These are phyloP conservation scores for Aurelia aurita DNA, from an alignment of 30 jellyfish, hydroid and myxozoan species.

Conservation along the genomic window DNA sequence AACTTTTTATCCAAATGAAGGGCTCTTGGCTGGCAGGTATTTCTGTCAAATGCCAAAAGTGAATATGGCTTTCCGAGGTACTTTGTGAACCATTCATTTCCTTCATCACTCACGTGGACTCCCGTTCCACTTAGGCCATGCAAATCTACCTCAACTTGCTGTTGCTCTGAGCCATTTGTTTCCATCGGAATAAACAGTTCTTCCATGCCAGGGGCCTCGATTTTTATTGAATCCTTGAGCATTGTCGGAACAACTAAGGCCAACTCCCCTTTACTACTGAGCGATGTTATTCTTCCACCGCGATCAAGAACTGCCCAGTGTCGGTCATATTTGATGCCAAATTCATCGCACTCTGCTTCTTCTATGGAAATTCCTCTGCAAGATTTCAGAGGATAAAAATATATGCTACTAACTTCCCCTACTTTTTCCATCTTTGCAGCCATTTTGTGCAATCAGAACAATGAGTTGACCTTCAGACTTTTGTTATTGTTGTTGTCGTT, in stretches of 20 bases:
- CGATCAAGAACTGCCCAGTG: slow-evolving; percentile 63
- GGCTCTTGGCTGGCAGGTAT: slow-evolving; percentile 50
- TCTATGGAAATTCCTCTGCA: slow-evolving; percentile 54
- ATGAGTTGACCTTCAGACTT: not conserved
- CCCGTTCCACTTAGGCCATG: slow-evolving; percentile 63
- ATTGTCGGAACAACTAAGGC: slow-evolving; percentile 32
- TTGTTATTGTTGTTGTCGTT: slow-evolving; percentile 1
- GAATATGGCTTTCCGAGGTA: slow-evolving; percentile 56
- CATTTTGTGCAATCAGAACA: not conserved
- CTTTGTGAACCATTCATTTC: slow-evolving; percentile 69
- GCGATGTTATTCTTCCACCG: slow-evolving; percentile 34
- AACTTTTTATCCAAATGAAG: slow-evolving; percentile 11
- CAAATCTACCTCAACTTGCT: slow-evolving; percentile 17
- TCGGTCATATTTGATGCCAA: slow-evolving; percentile 62
- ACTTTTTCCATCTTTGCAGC: slow-evolving; percentile 1
- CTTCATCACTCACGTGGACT: slow-evolving; percentile 57
- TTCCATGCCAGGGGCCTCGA: slow-evolving; percentile 69
- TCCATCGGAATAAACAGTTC: slow-evolving; percentile 11
- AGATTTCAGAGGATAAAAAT: slow-evolving; percentile 51
- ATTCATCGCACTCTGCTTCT: slow-evolving; percentile 55
- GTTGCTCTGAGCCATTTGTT: not conserved
- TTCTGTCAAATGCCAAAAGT: slow-evolving; percentile 17
- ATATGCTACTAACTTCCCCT: slow-evolving; percentile 45
- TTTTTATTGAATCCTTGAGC: slow-evolving; percentile 12
- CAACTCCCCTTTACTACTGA: slow-evolving; percentile 22